These are phyloP conservation scores for Anabacerthia variegaticeps DNA, from an alignment of 2,797 vertebrate species.

Conservation along the genomic window DNA sequence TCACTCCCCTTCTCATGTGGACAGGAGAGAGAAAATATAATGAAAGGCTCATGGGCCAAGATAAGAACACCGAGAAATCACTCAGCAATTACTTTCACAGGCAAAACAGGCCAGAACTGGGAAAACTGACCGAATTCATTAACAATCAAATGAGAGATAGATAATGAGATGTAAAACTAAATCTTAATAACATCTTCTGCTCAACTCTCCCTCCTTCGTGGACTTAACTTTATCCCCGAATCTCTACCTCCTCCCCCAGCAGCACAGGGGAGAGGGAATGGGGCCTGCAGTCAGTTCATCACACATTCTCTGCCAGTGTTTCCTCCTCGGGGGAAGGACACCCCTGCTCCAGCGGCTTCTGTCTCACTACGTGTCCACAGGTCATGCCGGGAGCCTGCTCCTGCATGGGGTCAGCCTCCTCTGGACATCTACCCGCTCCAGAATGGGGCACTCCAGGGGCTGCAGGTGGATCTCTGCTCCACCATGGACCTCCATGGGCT, in stretches of 20 bases:
- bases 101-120: background rate
- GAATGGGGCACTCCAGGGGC: too few species aligned
- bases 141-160: background rate
- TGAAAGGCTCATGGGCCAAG: background rate
- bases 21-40: background rate
- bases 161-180: background rate
- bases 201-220: background rate
- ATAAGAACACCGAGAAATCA: background rate
- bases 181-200: background rate
- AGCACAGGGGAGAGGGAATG: background rate
- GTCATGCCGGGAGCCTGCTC: background rate
- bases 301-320: background rate
- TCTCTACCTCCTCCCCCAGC: background rate
- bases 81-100: background rate
- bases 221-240: background rate
- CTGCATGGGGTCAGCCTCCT: background rate
- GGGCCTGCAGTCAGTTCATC: background rate
- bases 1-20: background rate
- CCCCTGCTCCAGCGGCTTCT: background rate
- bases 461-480: background rate
- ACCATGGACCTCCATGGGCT: background rate
- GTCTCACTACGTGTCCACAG: background rate
- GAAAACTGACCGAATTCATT: background rate
- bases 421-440: background rate
- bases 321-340: fast-evolving